Evolutionary conservation across 2,888 invertebrate species (phyloP).

Genomic region (Cetonia aurata): DNA sequence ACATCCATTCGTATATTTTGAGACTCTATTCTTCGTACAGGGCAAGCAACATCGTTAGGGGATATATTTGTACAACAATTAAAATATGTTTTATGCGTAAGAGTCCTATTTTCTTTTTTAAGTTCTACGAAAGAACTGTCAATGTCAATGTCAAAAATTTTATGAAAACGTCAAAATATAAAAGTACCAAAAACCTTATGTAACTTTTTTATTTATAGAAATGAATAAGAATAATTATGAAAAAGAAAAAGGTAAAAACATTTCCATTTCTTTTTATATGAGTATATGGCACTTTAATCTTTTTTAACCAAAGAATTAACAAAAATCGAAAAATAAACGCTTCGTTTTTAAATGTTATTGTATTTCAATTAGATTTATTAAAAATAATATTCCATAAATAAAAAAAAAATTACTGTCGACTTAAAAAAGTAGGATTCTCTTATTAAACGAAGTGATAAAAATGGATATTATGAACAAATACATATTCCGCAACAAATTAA

Average conservation of each 20-base stretch:
- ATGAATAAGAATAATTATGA: no score
- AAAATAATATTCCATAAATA: neutral
- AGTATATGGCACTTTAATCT: no score
- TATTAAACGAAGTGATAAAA: neutral
- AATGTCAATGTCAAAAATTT: no score
- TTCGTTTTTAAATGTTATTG: no score
- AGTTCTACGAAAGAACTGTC: neutral
- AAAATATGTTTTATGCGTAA: constrained; percentile 24
- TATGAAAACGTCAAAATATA: no score
- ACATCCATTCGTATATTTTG: constrained; percentile 5
- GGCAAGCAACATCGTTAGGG: constrained; percentile 29
- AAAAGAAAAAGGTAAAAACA: no score
- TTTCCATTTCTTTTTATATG: no score
- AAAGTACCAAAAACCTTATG: no score
- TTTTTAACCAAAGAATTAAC: no score
- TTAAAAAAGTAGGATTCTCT: neutral
- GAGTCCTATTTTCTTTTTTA: constrained; percentile 17
- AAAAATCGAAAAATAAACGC: no score
- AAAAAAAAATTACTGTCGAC: neutral
- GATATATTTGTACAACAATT: constrained; percentile 32
- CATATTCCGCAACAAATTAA: neutral
- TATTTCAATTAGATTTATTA: no score
- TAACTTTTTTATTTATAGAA: no score
- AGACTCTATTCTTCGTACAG: constrained; percentile 4
- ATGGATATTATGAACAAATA: neutral